Evolutionary conservation across 2,797 vertebrate species (phyloP).

Genomic region (Morus bassanus): DNA sequence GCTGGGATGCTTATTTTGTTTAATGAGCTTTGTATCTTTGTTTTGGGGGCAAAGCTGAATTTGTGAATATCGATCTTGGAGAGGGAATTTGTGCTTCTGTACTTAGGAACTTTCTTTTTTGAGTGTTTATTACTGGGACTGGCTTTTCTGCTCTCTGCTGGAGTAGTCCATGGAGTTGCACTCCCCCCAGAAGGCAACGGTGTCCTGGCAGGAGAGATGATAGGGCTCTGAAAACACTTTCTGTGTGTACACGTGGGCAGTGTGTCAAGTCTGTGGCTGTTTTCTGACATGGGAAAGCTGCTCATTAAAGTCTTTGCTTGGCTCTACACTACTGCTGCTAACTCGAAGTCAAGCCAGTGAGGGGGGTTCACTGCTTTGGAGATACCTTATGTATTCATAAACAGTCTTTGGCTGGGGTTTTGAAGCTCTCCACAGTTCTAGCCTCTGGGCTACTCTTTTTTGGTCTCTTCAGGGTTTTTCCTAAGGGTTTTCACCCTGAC

Average conservation of each 20-base stretch:
- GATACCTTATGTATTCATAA: background rate
- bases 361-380: background rate
- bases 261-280: background rate
- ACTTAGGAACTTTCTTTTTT: background rate
- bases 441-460: background rate
- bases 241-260: background rate
- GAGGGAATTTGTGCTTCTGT: background rate
- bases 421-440: background rate
- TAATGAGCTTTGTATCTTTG: background rate
- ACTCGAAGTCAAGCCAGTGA: background rate
- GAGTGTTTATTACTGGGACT: background rate
- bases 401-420: background rate
- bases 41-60: background rate
- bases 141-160: background rate
- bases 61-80: background rate
- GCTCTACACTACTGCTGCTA: background rate
- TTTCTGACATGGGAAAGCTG: background rate
- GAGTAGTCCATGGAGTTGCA: background rate
- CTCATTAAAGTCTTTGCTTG: background rate
- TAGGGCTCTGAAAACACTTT: background rate
- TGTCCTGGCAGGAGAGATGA: background rate
- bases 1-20: background rate
- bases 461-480: background rate
- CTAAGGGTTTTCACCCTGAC: background rate
- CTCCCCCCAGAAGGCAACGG: background rate